Percentiles rank a stretch among this genome's conserved stretches.
phyloP scores from a whole-genome alignment of 2,113 vertebrate genomes.

The Melospiza georgiana region DNA sequence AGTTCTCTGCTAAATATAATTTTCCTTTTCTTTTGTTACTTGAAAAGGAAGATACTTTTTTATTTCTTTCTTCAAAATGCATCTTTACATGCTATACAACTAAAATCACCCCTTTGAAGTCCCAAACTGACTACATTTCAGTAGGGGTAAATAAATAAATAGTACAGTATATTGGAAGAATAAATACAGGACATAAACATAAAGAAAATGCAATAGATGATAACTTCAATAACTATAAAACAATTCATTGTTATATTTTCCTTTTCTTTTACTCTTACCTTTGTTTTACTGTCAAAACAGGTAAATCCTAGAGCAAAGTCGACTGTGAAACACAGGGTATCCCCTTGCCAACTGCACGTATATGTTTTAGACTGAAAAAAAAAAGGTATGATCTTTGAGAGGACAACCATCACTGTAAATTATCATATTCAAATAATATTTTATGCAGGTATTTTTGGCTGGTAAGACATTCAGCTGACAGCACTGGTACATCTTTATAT shows the following conservation, averaged over 20 bases:
- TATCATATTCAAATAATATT: background rate
- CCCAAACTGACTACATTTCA: background rate
- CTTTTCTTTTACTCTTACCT: constrained; percentile 73
- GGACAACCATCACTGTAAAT: background rate
- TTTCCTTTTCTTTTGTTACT: background rate
- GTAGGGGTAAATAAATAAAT: background rate
- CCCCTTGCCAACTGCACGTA: constrained; percentile 88
- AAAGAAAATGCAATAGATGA: background rate
- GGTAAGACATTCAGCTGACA: background rate
- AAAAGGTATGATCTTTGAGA: constrained; percentile 12
- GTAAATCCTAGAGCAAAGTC: constrained; percentile 90
- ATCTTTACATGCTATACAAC: background rate
- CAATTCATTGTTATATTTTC: background rate
- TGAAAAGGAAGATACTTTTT: background rate
- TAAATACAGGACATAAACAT: background rate
- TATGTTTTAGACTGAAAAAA: constrained; percentile 88
- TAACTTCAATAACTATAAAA: background rate
- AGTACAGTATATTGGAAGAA: background rate
- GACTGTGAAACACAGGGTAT: constrained; percentile 82
- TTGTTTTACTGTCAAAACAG: constrained; percentile 86
- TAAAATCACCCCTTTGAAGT: background rate
- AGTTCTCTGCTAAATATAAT: background rate
- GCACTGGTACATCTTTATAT: background rate
- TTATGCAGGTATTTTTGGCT: background rate
- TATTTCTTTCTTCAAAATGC: background rate